A percentile compares a stretch with the other conserved stretches of the same genome.
Conservation (phyloP, 2,888 invertebrate genomes). For the Nomada ferruginata region DNA sequence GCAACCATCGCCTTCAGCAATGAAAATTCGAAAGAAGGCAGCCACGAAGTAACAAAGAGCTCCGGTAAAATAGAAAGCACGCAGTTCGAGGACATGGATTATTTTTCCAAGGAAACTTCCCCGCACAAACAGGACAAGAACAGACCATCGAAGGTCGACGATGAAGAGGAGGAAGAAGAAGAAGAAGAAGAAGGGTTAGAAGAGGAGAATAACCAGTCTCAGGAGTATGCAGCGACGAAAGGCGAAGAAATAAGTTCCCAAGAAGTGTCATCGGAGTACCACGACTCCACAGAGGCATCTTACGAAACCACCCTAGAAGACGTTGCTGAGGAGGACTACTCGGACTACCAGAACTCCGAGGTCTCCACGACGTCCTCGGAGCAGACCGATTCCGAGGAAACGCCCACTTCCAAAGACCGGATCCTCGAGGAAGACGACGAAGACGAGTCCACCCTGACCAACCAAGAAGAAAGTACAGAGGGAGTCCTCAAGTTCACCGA, state of each 20-base stretch:
- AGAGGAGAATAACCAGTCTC: neutral
- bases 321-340: constrained; percentile 37
- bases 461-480: constrained; percentile 62
- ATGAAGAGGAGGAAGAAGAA: constrained; percentile 27
- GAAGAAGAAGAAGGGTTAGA: constrained; percentile 5
- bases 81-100: constrained; percentile 16
- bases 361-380: constrained; percentile 31
- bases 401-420: constrained; percentile 14
- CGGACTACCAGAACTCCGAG: constrained; percentile 31
- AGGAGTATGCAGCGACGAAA: constrained; percentile 35
- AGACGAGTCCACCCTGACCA: constrained; percentile 7
- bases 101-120: constrained; percentile 25
- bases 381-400: constrained; percentile 35
- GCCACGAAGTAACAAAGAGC: constrained; percentile 3
- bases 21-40: constrained; percentile 22
- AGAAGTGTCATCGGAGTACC: constrained; percentile 51
- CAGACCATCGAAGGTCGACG: neutral
- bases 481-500: constrained; percentile 80
- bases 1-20: neutral
- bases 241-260: constrained; percentile 45
- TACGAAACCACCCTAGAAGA: constrained; percentile 42
- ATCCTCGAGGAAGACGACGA: constrained; percentile 20
- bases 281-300: constrained; percentile 50
- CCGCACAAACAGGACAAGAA: constrained; percentile 25
- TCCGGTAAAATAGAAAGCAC: constrained; percentile 35